These are phyloP conservation scores for Nephrotoma flavescens DNA, from an alignment of 2,888 invertebrate genomes.

Conservation along the genomic window DNA sequence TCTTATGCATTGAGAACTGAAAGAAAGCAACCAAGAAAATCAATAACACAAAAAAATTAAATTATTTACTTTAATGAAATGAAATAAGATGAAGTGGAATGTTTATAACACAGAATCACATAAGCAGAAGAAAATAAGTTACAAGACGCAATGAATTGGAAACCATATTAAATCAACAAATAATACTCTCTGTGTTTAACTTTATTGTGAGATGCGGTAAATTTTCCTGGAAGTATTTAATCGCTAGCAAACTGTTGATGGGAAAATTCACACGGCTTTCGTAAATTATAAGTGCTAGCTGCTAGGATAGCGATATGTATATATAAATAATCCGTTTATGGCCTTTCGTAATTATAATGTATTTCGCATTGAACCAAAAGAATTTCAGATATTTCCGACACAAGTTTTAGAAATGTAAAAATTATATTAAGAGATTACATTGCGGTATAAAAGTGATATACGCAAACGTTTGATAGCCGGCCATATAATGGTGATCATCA, in stretches of 20 bases:
- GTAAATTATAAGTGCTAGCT: neutral
- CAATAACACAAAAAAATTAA: neutral
- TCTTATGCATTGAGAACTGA: neutral
- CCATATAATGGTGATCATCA: neutral
- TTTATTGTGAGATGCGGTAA: neutral
- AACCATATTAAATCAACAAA: neutral
- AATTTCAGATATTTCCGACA: no score
- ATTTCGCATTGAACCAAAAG: neutral
- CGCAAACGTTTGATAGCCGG: neutral
- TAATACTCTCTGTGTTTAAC: neutral
- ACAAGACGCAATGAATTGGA: neutral
- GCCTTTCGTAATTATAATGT: neutral
- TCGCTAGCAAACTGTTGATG: neutral
- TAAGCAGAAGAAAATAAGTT: neutral
- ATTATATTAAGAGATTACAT: no score
- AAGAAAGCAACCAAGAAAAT: neutral
- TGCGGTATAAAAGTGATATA: neutral
- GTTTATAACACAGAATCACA: neutral
- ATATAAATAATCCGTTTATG: neutral
- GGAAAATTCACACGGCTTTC: neutral
- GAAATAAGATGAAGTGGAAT: neutral
- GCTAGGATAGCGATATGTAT: neutral
- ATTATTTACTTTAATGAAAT: neutral
- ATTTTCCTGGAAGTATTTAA: neutral
- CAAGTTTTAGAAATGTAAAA: no score